Base-by-base conservation (phyloP, 2,113 vertebrate genomes). In the Proterorhinus semilunaris region DNA sequence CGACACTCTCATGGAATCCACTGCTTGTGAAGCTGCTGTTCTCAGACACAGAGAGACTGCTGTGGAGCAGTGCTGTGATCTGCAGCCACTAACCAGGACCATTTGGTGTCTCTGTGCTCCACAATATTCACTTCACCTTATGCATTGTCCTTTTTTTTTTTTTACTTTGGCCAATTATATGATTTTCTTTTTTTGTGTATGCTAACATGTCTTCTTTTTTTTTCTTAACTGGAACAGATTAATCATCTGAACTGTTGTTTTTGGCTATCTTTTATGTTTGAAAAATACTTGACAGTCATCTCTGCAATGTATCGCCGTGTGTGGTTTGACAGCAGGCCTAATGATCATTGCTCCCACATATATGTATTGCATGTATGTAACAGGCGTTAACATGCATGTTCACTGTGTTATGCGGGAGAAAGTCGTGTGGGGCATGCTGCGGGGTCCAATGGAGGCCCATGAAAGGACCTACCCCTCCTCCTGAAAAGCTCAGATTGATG, bases 1-100 rank as follows among this genome's bases (percentile, higher is more conserved):
- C 91, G 79, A 76, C 90, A 90, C 81, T 80, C 90, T 90, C 90
- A 87, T 93, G 87, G 94, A 94, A 94, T 93, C 93, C 55, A 76
- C 82, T 90, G 80, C 90, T 92, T 71, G 88, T 92, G 89, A 15
- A 44, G 58, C 82, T 84, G 89, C 80, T 88, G 86, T 81, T 84
- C 85, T 81, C 63, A 69, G 69, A 71, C 70, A 83, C 68, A 69
- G 65, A 76, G 70, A 75, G 69, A 72, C 53, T 44, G 49, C 83
- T 90, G 15, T 84, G 80, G 76, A 75, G 83, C 75, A 86, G 74
- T 80, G 80, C 78, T 82, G 57, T 89, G 74, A 87, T 87, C 78
- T 88, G 79, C 88, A 55, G 74, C 50, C 12, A 86, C 83, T 90
- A 78, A 91, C 90, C 4, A 58, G 77, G 82, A 89, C 90, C 89